Evolutionary conservation across 2,113 vertebrate genomes (phyloP).

Genomic region (Abramis brama): DNA sequence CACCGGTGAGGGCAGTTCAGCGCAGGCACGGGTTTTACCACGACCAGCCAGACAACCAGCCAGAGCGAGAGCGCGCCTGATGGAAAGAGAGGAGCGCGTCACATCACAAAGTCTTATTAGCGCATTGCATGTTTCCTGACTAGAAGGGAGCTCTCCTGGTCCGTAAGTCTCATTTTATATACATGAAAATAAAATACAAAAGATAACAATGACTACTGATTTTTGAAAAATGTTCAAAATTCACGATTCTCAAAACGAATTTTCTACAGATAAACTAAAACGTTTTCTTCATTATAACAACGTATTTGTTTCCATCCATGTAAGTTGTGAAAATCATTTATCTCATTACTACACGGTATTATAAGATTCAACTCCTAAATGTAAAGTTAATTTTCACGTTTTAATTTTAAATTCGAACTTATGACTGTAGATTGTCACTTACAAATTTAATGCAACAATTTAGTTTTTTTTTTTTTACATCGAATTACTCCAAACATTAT

Average conservation of each 20-base stretch:
- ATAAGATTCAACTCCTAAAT: background rate
- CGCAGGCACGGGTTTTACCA: conserved; percentile 77
- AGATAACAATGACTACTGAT: background rate
- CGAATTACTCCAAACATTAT: background rate
- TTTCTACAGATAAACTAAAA: background rate
- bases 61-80: conserved; percentile 81
- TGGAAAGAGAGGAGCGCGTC: conserved; percentile 51
- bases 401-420: background rate
- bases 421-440: background rate
- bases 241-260: background rate
- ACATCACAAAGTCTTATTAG: background rate
- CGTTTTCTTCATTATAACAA: background rate
- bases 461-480: background rate
- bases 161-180: background rate
- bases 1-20: conserved; percentile 88
- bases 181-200: background rate
- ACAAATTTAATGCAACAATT: background rate
- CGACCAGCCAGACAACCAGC: conserved; percentile 84
- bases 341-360: background rate
- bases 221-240: background rate
- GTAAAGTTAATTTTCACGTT: background rate
- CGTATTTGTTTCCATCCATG: background rate
- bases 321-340: background rate
- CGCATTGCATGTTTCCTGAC: background rate
- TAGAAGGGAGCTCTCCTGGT: conserved; percentile 45